Conservation (phyloP, 2,888 invertebrate species). For the Andricus curvator region DNA sequence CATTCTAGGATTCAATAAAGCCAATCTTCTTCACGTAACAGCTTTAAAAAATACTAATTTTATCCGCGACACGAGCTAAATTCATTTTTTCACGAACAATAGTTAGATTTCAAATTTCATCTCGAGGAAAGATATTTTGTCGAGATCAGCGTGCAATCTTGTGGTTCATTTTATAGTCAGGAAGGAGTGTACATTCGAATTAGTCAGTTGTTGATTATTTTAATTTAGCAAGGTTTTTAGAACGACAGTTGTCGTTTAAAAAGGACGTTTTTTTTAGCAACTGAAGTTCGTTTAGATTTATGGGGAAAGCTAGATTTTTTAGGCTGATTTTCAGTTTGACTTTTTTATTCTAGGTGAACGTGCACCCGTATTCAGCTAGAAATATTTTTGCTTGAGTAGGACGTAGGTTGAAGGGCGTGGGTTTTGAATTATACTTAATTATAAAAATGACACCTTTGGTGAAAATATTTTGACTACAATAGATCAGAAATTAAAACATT, state of each 20-base stretch:
- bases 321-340: background rate
- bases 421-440: background rate
- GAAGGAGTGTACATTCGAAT: background rate
- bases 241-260: background rate
- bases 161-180: constrained; percentile 20
- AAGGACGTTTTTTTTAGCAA: background rate
- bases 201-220: background rate
- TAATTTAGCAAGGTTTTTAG: background rate
- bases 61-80: constrained; percentile 11
- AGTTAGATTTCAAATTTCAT: background rate
- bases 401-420: background rate
- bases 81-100: background rate
- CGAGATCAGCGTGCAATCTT: constrained; percentile 11
- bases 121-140: background rate
- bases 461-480: constrained; percentile 17
- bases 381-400: background rate
- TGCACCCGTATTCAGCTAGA: background rate
- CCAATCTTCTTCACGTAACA: constrained; percentile 38
- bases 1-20: constrained; percentile 26
- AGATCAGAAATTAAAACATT: constrained; percentile 6
- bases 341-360: background rate
- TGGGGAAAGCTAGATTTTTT: background rate
- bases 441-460: constrained; percentile 31
- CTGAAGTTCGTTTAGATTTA: background rate
- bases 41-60: constrained; percentile 40